Evolutionary conservation across 2,797 vertebrate species (phyloP).

Genomic region (Novumbra hubbsi): DNA sequence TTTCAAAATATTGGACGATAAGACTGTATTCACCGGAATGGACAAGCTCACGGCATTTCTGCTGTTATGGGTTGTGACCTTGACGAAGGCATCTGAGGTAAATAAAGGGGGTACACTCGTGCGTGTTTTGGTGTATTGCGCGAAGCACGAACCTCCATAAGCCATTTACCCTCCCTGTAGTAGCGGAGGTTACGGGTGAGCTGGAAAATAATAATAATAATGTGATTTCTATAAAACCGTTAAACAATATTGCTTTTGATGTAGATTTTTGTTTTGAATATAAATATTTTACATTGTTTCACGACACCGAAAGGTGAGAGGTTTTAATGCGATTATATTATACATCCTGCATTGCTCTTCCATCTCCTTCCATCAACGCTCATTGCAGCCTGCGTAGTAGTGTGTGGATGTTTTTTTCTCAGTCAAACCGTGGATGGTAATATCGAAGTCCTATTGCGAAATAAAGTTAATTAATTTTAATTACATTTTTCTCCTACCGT

Average conservation of each 20-base stretch:
- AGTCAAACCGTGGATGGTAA: not conserved
- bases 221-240: not conserved
- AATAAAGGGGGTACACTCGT: slow-evolving; percentile 36
- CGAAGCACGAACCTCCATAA: not conserved
- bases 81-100: slow-evolving; percentile 77
- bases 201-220: not conserved
- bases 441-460: not conserved
- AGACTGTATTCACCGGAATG: slow-evolving; percentile 63
- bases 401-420: not conserved
- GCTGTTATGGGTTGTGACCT: slow-evolving; percentile 72
- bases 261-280: not conserved
- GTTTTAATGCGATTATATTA: not conserved
- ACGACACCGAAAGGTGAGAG: not conserved
- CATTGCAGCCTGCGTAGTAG: not conserved
- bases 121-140: not conserved
- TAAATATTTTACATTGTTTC: not conserved
- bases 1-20: slow-evolving; percentile 34
- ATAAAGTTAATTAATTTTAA: not conserved
- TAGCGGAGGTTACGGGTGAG: not conserved
- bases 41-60: slow-evolving; percentile 64
- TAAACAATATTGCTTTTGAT: not conserved
- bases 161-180: slow-evolving; percentile 7
- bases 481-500: not conserved
- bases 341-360: not conserved
- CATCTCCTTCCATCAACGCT: not conserved